Evolutionary conservation across 2,888 invertebrate species (phyloP).

Genomic region (Parthenolecanium corni): DNA sequence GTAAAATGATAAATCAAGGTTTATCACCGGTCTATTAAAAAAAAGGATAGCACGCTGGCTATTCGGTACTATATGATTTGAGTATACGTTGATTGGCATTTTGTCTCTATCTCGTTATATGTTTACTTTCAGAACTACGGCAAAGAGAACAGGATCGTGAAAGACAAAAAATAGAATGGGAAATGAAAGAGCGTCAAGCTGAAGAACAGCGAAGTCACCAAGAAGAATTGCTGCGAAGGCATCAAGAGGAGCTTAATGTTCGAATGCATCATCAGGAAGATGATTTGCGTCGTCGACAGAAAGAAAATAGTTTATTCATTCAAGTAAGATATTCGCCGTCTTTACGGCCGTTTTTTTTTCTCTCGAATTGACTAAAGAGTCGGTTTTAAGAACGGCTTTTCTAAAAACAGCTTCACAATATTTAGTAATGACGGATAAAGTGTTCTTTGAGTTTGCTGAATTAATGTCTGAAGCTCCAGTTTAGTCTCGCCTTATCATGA

Average conservation of each 20-base stretch:
- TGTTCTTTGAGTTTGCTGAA: neutral
- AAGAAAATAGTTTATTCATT: constrained; percentile 77
- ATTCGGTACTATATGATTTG: too few species aligned
- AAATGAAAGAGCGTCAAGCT: constrained; percentile 66
- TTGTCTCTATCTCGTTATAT: neutral
- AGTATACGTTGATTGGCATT: neutral
- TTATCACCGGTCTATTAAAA: too few species aligned
- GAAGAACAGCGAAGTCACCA: constrained; percentile 64
- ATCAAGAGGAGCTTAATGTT: constrained; percentile 64
- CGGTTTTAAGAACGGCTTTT: too few species aligned
- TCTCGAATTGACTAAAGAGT: neutral
- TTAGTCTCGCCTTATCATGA: too few species aligned
- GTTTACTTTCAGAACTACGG: constrained; percentile 51
- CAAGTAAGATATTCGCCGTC: constrained; percentile 45
- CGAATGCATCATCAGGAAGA: constrained; percentile 70
- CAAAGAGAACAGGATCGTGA: constrained; percentile 78
- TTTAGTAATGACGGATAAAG: neutral
- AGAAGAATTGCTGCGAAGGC: constrained; percentile 54
- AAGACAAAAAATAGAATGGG: constrained; percentile 72
- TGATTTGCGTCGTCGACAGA: constrained; percentile 70
- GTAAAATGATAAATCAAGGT: too few species aligned
- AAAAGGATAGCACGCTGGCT: too few species aligned
- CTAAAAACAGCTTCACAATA: neutral
- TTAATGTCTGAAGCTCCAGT: neutral
- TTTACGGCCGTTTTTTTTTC: neutral